Conservation (phyloP, 1,140 invertebrate genomes). For the Lycorma delicatula region DNA sequence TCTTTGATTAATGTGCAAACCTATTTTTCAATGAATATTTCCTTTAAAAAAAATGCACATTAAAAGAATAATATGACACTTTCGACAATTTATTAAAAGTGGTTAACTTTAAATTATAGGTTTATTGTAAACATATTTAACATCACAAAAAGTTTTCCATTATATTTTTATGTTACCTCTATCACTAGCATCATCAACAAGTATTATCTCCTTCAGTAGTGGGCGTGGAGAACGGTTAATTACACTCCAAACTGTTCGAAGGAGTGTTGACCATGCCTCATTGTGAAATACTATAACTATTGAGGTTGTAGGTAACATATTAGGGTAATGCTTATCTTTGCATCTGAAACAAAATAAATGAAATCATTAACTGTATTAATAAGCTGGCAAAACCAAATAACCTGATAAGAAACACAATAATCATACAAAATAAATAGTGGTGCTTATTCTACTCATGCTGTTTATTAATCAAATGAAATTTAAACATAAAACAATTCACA, state of each 20-base stretch:
- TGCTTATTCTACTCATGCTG: conserved; percentile 3
- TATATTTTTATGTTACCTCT: too few species aligned
- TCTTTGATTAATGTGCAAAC: too few species aligned
- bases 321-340: conserved; percentile 65
- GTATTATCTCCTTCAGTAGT: conserved; percentile 86
- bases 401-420: conserved; percentile 10
- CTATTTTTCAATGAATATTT: too few species aligned
- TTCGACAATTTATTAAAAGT: too few species aligned
- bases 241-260: conserved; percentile 93
- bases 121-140: too few species aligned
- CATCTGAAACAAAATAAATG: conserved; percentile 49
- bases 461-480: too few species aligned
- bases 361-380: conserved; percentile 7
- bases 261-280: conserved; percentile 93
- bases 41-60: too few species aligned
- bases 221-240: conserved; percentile 83
- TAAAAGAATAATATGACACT: too few species aligned
- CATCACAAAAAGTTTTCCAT: too few species aligned
- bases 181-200: conserved; percentile 94
- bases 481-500: too few species aligned
- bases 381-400: conserved; percentile 2
- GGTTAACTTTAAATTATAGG: too few species aligned
- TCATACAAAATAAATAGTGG: neutral
- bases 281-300: conserved; percentile 98
- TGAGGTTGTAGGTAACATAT: conserved; percentile 74